phyloP scores from a whole-genome alignment of 2,113 vertebrate genomes.

The Tachuris rubrigastra region DNA sequence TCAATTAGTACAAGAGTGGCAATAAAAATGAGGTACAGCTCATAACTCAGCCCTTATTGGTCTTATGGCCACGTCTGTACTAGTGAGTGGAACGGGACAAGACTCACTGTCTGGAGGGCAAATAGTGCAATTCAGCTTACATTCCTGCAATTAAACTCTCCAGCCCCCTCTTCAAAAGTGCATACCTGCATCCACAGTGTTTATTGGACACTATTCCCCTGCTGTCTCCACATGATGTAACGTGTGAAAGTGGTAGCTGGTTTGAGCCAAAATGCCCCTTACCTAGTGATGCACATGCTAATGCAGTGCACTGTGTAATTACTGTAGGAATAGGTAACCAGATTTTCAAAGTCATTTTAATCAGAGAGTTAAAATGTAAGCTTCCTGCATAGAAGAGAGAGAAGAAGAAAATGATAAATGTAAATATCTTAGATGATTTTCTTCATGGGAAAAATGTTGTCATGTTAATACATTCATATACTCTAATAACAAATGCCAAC shows the following conservation, averaged over 20 bases:
- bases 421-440: not conserved
- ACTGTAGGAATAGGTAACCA: not conserved
- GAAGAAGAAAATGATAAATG: not conserved
- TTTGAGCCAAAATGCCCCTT: not conserved
- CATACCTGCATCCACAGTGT: not conserved
- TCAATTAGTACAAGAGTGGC: not conserved
- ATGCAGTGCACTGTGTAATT: not conserved
- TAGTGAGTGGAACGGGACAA: not conserved
- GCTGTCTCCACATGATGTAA: not conserved
- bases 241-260: accelerated
- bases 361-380: not conserved
- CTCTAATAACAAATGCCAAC: not conserved
- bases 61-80: not conserved
- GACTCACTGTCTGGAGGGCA: not conserved
- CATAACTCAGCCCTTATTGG: accelerated
- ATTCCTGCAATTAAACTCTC: not conserved
- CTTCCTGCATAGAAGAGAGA: not conserved
- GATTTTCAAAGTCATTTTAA: not conserved
- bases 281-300: not conserved
- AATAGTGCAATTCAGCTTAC: not conserved
- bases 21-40: not conserved
- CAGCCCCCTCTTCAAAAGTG: not conserved
- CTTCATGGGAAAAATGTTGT: not conserved
- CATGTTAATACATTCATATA: not conserved
- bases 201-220: accelerated